Base-by-base conservation (phyloP, 30 jellyfish, hydroid and myxozoan genomes). In the Turritopsis dohrnii region DNA sequence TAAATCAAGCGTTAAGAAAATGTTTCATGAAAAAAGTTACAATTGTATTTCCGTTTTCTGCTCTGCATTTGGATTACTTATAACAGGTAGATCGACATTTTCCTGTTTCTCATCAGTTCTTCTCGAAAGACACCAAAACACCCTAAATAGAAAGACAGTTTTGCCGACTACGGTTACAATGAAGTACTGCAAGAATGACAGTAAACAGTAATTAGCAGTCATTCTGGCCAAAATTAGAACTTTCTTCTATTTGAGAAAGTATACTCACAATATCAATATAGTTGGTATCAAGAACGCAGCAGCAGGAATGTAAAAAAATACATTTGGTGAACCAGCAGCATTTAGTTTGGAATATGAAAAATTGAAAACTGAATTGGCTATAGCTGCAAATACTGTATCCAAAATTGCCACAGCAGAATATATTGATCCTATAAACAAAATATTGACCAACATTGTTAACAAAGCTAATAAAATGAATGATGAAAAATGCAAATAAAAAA, bases 381-480 rank as follows among this genome's bases (percentile, higher is more conserved):
- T 18, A 79, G 80, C 65, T 24, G 84, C 86, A 7, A 74, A 65
- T 25, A 85, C 1, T 94, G 82, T 89, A 31, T 89, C 96, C n/a
- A 89, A 52, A 1, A 94, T 74, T 7, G 96, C 26, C 74, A 84
- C 90, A 76, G 80, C 91, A 21, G 96, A 89, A 77, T 84, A 89
- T 29, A 89, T 83, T 1, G 91, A 84, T 1, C 96, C 96, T 89
- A 76, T 8, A 76, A 41, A 41, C 5, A 13, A 41, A 41, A 41
- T 41, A 41, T n/a, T n/a, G n/a, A n/a, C n/a, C n/a, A n/a, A n/a
- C 60, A 41, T 41, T 41, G 5, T 41, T 41, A 13, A n/a, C n/a
- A n/a, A n/a, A n/a, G n/a, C n/a, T n/a, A n/a, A n/a, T n/a, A n/a
- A n/a, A n/a, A n/a, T n/a, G n/a, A n/a, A n/a, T n/a, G n/a, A n/a